phyloP scores from a whole-genome alignment of 2,113 vertebrate genomes.

The Periophthalmodon schlosseri region DNA sequence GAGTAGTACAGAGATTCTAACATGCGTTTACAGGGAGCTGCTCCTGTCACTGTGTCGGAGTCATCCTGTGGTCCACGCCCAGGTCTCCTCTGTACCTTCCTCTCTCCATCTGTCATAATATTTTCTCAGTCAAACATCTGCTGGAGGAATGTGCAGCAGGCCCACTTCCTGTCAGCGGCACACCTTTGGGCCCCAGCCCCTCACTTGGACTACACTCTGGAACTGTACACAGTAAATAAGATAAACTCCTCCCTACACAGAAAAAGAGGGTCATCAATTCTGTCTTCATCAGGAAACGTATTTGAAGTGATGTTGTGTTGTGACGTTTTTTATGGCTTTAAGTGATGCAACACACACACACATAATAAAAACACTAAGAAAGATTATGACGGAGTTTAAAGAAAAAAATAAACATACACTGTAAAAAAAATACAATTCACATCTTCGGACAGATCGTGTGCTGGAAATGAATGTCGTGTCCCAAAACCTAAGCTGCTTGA shows the following conservation, averaged over 20 bases:
- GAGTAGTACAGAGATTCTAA: not conserved
- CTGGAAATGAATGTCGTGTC: too few species aligned
- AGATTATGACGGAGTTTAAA: too few species aligned
- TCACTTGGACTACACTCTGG: not conserved
- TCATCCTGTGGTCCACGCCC: not conserved
- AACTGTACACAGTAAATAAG: not conserved
- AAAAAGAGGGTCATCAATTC: not conserved
- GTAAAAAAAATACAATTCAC: too few species aligned
- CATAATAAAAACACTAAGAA: not conserved
- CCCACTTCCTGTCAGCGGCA: conserved; percentile 64
- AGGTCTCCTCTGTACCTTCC: conserved; percentile 55
- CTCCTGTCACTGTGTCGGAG: not conserved
- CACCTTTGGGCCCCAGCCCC: not conserved
- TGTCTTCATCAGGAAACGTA: not conserved
- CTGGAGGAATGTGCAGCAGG: conserved; percentile 67
- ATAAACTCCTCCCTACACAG: too few species aligned
- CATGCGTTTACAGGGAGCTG: not conserved
- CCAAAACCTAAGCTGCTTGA: too few species aligned
- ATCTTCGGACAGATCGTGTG: too few species aligned
- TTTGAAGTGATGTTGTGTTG: not conserved
- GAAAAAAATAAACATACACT: too few species aligned
- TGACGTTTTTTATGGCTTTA: not conserved
- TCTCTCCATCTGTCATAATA: conserved; percentile 85
- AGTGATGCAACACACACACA: not conserved
- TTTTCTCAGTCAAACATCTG: conserved; percentile 78